phyloP scores from a whole-genome alignment of 2,888 invertebrate species.

The Hofmannophila pseudospretella region DNA sequence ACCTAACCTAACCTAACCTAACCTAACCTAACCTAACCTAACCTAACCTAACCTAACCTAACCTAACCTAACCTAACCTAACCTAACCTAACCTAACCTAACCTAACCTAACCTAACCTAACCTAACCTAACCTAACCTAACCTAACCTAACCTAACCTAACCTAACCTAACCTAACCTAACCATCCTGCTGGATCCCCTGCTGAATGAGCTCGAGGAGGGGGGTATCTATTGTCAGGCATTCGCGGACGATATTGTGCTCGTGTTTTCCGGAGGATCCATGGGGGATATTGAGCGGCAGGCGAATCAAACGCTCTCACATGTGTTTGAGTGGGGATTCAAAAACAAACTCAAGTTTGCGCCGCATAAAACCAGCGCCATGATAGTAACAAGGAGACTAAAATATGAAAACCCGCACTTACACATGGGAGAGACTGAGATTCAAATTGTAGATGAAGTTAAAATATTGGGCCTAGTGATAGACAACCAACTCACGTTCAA shows the following conservation, averaged over 20 bases:
- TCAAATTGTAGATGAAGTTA: neutral
- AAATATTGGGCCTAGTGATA: neutral
- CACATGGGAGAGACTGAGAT: neutral
- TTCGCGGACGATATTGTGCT: neutral
- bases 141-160: conserved; percentile 2
- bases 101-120: conserved; percentile 12
- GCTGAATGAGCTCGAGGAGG: neutral
- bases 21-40: conserved; percentile 14
- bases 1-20: conserved; percentile 15
- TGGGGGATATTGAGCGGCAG: neutral
- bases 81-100: conserved; percentile 15
- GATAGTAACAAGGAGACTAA: neutral
- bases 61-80: conserved; percentile 16
- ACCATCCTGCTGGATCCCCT: conserved; percentile 7
- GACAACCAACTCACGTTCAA: neutral
- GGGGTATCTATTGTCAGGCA: neutral
- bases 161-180: too few relatives aligned
- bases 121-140: conserved; percentile 14
- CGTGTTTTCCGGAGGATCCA: neutral
- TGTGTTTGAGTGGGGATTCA: neutral
- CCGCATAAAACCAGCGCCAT: neutral
- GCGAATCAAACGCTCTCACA: neutral
- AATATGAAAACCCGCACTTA: neutral
- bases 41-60: conserved; percentile 18
- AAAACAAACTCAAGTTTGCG: neutral